Evolutionary conservation across 2,797 vertebrate species (phyloP), one percentile per base, ranked within the genome.

Genomic region (Tolypeutes matacus): DNA sequence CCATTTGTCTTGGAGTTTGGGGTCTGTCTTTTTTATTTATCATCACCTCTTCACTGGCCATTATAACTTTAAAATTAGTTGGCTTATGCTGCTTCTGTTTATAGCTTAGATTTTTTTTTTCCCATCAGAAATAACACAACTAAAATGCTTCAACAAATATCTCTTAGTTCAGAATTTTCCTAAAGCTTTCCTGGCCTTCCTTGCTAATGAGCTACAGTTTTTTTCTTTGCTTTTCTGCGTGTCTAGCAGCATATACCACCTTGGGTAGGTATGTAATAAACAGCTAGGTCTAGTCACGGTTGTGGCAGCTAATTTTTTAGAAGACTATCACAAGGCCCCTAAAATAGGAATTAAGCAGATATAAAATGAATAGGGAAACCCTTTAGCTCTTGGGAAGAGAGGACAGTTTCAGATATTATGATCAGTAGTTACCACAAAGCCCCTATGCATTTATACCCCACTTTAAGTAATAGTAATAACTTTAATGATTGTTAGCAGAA

Each of bases 261-360:
- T 96, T 94, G 93, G 96, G 77, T 29, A 83, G 70, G 78, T 94
- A 64, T 93, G 91, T 42, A 87, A 95, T 88, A 96, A 97, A 96
- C 91, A 95, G 91, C 97, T 96, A 97, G 96, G 95, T 97, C 94
- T 95, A 97, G 95, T 92, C 91, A 87, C 70, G 46, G 86, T 94
- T 96, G 95, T 96, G 95, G 95, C 91, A 97, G 94, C 70, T 95
- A 70, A 93, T 92, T 97, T 97, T 96, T 95, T 75, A 86, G 93
- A 91, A 83, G 77, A 91, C 89, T 93, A 93, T 96, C 96, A 97
- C 95, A 89, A 90, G 87, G 80, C 18, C 58, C 86, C 69, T 92
- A 89, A 89, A 94, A 95, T 85, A 95, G 90, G 77, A 97, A 97
- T 95, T 85, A 95, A 96, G 70, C 69, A 46, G 94, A 93, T 96